These are phyloP conservation scores for Strigamia maritima DNA, from an alignment of 2,888 invertebrate species.

Conservation along the genomic window DNA sequence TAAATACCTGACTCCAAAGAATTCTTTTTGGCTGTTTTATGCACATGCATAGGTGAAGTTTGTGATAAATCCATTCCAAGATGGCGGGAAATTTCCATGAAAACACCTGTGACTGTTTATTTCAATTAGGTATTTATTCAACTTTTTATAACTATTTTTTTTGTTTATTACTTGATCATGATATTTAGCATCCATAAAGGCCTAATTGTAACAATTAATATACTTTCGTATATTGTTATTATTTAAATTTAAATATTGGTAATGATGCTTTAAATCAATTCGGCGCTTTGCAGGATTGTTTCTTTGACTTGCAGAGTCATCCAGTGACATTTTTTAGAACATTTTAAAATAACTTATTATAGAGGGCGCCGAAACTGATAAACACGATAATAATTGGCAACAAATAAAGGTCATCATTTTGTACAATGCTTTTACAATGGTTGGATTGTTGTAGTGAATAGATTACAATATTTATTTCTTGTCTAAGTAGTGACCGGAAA, in stretches of 20 bases:
- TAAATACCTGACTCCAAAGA: neutral
- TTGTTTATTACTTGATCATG: neutral
- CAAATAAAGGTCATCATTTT: no score
- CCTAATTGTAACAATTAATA: neutral
- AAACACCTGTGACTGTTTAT: neutral
- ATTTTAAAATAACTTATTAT: no score
- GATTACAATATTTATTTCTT: no score
- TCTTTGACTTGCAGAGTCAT: neutral
- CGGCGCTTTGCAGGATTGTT: neutral
- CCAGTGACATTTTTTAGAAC: neutral
- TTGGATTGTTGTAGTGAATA: no score
- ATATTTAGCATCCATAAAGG: neutral
- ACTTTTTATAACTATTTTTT: neutral
- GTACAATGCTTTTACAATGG: no score
- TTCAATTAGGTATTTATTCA: neutral
- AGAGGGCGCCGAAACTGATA: neutral
- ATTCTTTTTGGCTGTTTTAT: neutral
- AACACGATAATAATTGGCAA: no score
- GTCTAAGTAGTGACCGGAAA: no score
- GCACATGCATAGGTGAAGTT: neutral
- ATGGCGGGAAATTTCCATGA: neutral
- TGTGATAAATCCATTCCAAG: neutral
- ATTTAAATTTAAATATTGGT: neutral
- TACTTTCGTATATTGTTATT: neutral
- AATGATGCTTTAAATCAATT: neutral